These are phyloP conservation scores for Florisuga fusca DNA, from an alignment of 2,797 vertebrate species.

Conservation along the genomic window DNA sequence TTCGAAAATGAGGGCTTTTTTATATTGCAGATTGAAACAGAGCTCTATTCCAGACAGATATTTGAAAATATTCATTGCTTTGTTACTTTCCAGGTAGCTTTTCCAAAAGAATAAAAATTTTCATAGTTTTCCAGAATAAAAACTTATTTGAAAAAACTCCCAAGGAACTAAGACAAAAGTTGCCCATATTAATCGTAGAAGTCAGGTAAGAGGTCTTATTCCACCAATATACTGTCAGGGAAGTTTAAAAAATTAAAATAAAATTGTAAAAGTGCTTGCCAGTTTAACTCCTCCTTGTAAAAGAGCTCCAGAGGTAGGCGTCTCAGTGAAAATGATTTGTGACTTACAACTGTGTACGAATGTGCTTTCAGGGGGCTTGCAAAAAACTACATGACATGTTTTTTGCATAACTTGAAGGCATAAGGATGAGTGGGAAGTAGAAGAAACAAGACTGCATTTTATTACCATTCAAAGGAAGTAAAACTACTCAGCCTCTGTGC, in stretches of 20 bases:
- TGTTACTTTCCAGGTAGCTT: background rate
- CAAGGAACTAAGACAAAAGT: background rate
- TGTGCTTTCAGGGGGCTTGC: background rate
- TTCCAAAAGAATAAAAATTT: background rate
- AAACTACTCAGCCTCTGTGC: background rate
- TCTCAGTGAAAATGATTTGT: background rate
- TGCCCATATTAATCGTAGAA: background rate
- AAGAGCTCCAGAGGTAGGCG: background rate
- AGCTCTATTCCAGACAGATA: background rate
- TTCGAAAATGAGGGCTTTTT: background rate
- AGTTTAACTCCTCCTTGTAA: background rate
- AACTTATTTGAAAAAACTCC: background rate
- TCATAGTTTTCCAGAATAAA: background rate
- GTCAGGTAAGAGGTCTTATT: background rate
- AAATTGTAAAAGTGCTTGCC: no score
- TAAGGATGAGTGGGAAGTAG: slow-evolving; percentile 12
- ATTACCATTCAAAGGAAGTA: background rate
- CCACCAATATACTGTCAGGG: background rate
- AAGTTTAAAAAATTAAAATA: no score
- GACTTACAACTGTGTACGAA: background rate
- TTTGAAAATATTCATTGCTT: background rate
- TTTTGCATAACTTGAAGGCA: background rate
- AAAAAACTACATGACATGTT: background rate
- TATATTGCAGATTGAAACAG: background rate
- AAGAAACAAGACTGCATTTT: slow-evolving; percentile 23